Evolutionary conservation across 2,797 vertebrate genomes (phyloP), one percentile per base, ranked within the genome.

Genomic region (Chrysocyon brachyurus): DNA sequence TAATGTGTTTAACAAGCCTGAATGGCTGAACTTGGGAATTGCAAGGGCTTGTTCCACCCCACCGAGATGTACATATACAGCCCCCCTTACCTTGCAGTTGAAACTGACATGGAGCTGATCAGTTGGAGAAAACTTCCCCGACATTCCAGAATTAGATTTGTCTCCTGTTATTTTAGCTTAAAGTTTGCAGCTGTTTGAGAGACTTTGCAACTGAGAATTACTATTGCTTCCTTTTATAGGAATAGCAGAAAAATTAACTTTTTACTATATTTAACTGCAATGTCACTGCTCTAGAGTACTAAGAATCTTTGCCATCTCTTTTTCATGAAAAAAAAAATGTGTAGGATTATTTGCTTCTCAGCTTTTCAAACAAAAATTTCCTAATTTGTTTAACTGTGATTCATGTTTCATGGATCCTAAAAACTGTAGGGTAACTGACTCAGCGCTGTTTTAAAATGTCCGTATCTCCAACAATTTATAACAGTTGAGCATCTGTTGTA

Each of bases 1-100:
- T 93, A 63, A 57, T 79, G 79, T 59, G 21, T 59, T 82, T 85
- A 87, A 95, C n/a, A 91, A 87, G 68, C 22, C 40, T 31, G 40
- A 63, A 33, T 78, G 87, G 59, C 82, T 64, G 16, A 77, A 81
- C 6, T 72, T 83, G 81, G 56, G 26, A 64, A 59, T 66, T 57
- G 8, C n/a, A 28, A 77, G 8, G 36, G 19, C 33, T 75, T 6
- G 3, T 61, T 63, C 10, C 26, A 12, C 6, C 10, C n/a, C 66
- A 33, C n/a, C 10, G 57, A 17, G 66, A 59, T 49, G 15, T 16
- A 52, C 8, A 10, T 16, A 49, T 19, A 5, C 12, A 87, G 56
- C 5, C 46, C 14, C 12, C 8, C 31, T 1, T 52, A 8, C 61
- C 11, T 89, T 87, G 84, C 28, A 21, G 33, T 21, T 68, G 78